phyloP scores from a whole-genome alignment of 2,888 invertebrate genomes.

The Drosophila borborema region DNA sequence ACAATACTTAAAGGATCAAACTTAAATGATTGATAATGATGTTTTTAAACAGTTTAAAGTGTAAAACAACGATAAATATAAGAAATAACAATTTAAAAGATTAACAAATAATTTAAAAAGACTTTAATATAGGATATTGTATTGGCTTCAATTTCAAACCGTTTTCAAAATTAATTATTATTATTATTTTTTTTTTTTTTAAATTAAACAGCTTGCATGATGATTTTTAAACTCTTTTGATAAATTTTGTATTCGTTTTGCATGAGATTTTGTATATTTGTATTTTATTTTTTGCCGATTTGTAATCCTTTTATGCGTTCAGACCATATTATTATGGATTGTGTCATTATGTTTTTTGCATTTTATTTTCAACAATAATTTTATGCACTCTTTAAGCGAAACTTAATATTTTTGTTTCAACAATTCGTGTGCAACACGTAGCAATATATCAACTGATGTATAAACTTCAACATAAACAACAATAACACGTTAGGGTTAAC shows the following conservation, averaged over 20 bases:
- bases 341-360: conserved; percentile 19
- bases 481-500: conserved; percentile 59
- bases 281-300: conserved; percentile 18
- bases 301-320: conserved; percentile 49
- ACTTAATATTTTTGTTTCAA: conserved; percentile 26
- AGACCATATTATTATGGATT: conserved; percentile 32
- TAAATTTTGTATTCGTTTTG: not conserved
- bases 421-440: conserved; percentile 29
- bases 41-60: conserved; percentile 34
- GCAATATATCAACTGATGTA: conserved; percentile 1
- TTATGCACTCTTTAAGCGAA: conserved; percentile 35
- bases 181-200: not conserved
- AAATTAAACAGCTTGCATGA: conserved; percentile 8
- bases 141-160: conserved; percentile 33
- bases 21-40: conserved; percentile 27
- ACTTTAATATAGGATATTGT: conserved; percentile 41
- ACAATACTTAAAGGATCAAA: conserved; percentile 11
- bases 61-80: not conserved
- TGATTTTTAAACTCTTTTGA: not conserved
- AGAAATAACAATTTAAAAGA: conserved; percentile 29
- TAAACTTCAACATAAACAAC: conserved; percentile 53
- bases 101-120: conserved; percentile 16
- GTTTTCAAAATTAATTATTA: not conserved
- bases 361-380: conserved; percentile 11
- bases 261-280: not conserved